Evolutionary conservation across 2,113 vertebrate genomes (phyloP), one percentile per base, ranked within the genome.

Genomic region (Leptobrachium ailaonicum): DNA sequence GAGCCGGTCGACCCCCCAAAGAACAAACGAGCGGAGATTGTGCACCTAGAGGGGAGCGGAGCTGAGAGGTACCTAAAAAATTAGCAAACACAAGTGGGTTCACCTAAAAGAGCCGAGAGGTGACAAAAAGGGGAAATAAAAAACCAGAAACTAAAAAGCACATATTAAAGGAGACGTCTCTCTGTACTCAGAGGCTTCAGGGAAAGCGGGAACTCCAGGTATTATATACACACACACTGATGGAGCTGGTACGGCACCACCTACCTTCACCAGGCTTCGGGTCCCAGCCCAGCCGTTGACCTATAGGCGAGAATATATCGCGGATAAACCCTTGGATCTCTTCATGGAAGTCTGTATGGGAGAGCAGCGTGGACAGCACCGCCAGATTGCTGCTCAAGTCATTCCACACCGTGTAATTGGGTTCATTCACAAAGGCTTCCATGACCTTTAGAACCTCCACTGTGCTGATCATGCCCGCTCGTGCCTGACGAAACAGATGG

Each of bases 331-430:
- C 94, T 90, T 97, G 98, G 90, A 99, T 96, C 60, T 97, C 97
- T 88, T 98, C 96, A 83, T 96, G 92, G 91, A 95, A 98, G 84
- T 99, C 98, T 2, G 97, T 98, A 92, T 98, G 95, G 83, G 97
- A 98, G 82, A 99, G 92, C 83, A 99, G 93, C 42, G 95, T 98
- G 76, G 95, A 96, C 84, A 99, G 89, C 82, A 97, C 96, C 41
- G 96, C 96, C 90, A 99, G 94, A 91, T 99, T 99, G 90, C 96
- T 96, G 95, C 97, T 98, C 85, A 99, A 95, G 93, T 99, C 96
- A 71, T 96, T 98, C 98, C 98, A 99, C 86, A 99, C 98, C 0
- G 98, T 99, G 89, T 99, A 99, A 92, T 99, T 99, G 79, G 98
- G 96, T 89, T 99, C 98, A 77, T 97, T 98, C 89, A 98, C 92